phyloP scores from a whole-genome alignment of 1,140 invertebrate species.

The Octopus bimaculoides region DNA sequence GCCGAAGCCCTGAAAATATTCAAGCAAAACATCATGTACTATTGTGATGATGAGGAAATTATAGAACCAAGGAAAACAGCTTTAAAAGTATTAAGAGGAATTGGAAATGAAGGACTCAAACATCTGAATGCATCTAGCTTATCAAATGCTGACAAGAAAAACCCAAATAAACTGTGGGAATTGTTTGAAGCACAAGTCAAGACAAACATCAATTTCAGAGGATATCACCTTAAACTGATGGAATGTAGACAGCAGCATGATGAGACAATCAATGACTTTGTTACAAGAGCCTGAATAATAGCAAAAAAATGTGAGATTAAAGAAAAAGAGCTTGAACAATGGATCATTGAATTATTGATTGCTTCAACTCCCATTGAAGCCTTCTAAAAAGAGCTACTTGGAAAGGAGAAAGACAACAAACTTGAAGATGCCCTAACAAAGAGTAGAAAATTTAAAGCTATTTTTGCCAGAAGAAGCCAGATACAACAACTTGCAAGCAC shows the following conservation, averaged over 20 bases:
- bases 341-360: no score
- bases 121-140: conserved; percentile 11
- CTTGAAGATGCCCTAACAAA: conserved; percentile 2
- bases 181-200: conserved; percentile 17
- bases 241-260: background rate
- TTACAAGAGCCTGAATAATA: conserved; percentile 8
- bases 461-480: background rate
- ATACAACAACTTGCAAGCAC: background rate
- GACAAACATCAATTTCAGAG: conserved; percentile 15
- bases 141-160: conserved; percentile 13
- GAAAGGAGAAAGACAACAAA: conserved; percentile 12
- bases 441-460: conserved; percentile 14
- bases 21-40: no score
- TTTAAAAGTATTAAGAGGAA: background rate
- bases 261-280: conserved; percentile 16
- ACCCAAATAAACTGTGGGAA: conserved; percentile 14
- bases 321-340: no score
- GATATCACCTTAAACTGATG: conserved; percentile 8
- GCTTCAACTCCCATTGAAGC: conserved; percentile 14
- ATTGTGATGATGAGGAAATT: no score
- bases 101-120: conserved; percentile 10
- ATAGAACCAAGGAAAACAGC: no score
- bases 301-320: no score
- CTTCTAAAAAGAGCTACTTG: conserved; percentile 13
- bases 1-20: no score